These are phyloP conservation scores for Ceuthmochares aereus DNA, from an alignment of 2,113 vertebrate genomes.

Conservation along the genomic window DNA sequence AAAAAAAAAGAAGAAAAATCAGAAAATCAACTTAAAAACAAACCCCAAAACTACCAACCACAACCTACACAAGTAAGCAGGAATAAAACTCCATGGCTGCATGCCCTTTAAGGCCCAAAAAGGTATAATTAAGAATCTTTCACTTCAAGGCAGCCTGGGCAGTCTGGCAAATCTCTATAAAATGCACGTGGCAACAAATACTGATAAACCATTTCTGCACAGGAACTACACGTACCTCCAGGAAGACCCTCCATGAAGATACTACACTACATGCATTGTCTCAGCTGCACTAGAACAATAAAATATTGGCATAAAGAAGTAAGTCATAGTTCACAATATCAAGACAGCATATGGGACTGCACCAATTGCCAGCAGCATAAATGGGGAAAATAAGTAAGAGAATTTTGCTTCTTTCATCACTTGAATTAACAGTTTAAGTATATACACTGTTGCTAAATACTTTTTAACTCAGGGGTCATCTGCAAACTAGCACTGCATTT, in stretches of 20 bases:
- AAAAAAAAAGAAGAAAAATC: too few species aligned
- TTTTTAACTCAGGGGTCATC: background rate
- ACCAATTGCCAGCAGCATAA: background rate
- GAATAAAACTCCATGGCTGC: background rate
- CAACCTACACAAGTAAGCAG: background rate
- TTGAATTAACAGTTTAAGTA: background rate
- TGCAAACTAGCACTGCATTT: background rate
- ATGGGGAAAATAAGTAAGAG: background rate
- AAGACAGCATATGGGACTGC: background rate
- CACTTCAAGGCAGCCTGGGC: background rate
- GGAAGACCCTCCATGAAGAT: fast-evolving
- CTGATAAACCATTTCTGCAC: fast-evolving
- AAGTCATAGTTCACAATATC: background rate
- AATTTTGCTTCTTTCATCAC: background rate
- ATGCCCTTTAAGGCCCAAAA: background rate
- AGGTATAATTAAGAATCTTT: fast-evolving
- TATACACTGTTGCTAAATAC: background rate
- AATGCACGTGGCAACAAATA: background rate
- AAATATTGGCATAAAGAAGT: background rate
- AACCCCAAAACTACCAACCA: background rate
- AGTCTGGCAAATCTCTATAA: background rate
- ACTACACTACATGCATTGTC: too few species aligned
- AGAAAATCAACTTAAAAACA: background rate
- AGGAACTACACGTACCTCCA: background rate
- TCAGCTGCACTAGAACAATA: background rate